These are phyloP conservation scores for Saxidomus purpurata DNA, from an alignment of 1,140 invertebrate species.

Conservation along the genomic window DNA sequence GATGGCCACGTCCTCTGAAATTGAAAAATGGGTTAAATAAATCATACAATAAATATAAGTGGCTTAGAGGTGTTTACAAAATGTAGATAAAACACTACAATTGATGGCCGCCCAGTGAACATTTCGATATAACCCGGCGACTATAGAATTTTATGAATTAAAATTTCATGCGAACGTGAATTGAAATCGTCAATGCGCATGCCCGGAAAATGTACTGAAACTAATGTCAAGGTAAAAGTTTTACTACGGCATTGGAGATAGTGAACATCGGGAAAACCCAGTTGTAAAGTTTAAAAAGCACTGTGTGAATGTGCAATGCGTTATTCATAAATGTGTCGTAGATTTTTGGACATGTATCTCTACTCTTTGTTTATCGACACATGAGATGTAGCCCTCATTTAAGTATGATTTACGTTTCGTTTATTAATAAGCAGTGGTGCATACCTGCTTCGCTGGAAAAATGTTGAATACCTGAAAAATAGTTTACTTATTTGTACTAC, in stretches of 20 bases:
- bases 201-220: conserved; percentile 11
- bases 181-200: conserved; percentile 12
- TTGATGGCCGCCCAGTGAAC: not conserved
- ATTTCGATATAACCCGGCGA: not conserved
- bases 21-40: conserved; percentile 16
- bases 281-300: not conserved
- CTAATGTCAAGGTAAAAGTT: not conserved
- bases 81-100: not conserved
- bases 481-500: no score
- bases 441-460: no score
- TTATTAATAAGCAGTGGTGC: no score
- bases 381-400: no score
- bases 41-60: conserved; percentile 5
- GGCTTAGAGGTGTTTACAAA: conserved; percentile 8
- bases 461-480: no score
- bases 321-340: not conserved
- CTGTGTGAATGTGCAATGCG: not conserved
- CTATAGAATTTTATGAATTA: not conserved
- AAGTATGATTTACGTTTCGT: no score
- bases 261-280: not conserved
- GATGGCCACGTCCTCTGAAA: not conserved
- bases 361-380: no score
- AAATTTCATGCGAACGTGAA: conserved; percentile 16
- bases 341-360: no score
- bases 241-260: not conserved